These are phyloP conservation scores for Carlito syrichta DNA, from an alignment of 2,113 vertebrate species.

Conservation along the genomic window DNA sequence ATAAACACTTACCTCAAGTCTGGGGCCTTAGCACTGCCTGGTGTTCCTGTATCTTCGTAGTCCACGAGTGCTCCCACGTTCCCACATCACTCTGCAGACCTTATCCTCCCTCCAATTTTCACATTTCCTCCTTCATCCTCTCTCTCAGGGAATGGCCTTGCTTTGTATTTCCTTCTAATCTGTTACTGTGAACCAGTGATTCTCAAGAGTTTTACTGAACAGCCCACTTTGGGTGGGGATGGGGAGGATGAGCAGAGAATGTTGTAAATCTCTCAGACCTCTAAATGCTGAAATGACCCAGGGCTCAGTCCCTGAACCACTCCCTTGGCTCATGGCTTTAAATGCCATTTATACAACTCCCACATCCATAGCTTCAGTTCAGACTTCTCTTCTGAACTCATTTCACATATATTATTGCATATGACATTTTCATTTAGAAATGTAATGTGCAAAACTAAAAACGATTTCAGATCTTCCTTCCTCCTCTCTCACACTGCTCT, in stretches of 20 bases:
- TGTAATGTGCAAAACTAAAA: slow-evolving; percentile 13
- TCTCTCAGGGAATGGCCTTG: background rate
- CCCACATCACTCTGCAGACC: background rate
- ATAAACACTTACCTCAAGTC: background rate
- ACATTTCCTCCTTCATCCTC: background rate
- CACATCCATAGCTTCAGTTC: background rate
- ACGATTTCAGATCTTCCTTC: slow-evolving; percentile 5
- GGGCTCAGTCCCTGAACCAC: background rate
- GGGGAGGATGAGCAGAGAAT: no score
- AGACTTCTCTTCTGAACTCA: background rate
- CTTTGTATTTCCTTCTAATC: background rate
- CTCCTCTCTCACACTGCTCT: background rate
- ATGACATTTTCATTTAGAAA: slow-evolving; percentile 28
- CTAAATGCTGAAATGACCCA: background rate
- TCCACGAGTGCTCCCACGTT: background rate
- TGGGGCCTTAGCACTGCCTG: background rate
- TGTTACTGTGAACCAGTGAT: background rate
- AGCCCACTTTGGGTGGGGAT: background rate
- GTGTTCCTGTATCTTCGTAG: background rate
- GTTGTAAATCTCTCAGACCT: background rate
- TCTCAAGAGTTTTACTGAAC: slow-evolving; percentile 1
- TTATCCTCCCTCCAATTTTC: background rate
- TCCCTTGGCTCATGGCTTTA: background rate
- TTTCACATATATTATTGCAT: background rate
- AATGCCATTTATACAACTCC: background rate